Conservation (phyloP, 2,888 invertebrate species). For the Cosmopolites sordidus region DNA sequence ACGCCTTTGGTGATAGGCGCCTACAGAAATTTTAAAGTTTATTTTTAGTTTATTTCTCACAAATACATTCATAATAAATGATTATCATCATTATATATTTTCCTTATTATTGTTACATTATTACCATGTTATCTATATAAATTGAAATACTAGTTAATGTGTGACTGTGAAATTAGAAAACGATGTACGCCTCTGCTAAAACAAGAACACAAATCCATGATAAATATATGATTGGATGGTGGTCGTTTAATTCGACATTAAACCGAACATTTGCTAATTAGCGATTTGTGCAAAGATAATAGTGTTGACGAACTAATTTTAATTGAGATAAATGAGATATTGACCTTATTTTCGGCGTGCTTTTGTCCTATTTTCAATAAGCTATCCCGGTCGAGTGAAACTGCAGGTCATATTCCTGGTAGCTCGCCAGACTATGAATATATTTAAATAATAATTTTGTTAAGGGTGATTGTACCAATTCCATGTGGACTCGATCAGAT, state of each 20-base stretch:
- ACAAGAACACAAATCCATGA: neutral
- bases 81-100: too few relatives aligned
- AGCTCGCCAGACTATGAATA: neutral
- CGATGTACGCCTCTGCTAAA: slow-evolving; percentile 2
- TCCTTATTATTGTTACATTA: too few relatives aligned
- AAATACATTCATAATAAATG: too few relatives aligned
- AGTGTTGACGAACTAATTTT: slow-evolving; percentile 23
- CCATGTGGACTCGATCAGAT: too few relatives aligned
- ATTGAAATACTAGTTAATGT: too few relatives aligned
- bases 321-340: slow-evolving; percentile 13
- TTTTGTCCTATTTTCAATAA: slow-evolving; percentile 1
- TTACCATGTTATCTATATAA: too few relatives aligned
- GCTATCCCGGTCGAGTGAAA: neutral
- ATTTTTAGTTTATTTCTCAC: too few relatives aligned
- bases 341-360: slow-evolving; percentile 18
- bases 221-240: too few relatives aligned
- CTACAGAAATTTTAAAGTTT: too few relatives aligned
- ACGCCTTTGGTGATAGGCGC: too few relatives aligned
- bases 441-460: neutral
- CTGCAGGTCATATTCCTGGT: neutral
- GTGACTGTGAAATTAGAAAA: neutral
- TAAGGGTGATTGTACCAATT: neutral
- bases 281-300: slow-evolving; percentile 17
- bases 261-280: slow-evolving; percentile 14
- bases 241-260: slow-evolving; percentile 6